Evolutionary conservation across 2,797 vertebrate species (phyloP), one percentile per base, ranked within the genome.

Genomic region (Pseudotriccus pelzelni): DNA sequence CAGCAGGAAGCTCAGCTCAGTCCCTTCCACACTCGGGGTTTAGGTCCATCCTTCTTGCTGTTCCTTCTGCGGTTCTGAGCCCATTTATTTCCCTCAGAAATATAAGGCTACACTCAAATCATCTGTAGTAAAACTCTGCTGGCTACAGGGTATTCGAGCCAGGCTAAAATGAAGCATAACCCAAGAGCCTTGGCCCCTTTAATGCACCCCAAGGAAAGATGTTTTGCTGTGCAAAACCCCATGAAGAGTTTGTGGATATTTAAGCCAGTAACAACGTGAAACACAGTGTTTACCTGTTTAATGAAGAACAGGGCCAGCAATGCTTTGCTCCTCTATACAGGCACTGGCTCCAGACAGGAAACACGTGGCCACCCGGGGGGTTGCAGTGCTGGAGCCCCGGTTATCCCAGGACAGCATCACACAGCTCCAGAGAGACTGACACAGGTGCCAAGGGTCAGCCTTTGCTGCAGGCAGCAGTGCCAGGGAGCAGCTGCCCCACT

Each of bases 311-410:
- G 55, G 25, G 37, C 39, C 50, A 76, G 17, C 41, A 75, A 10
- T 7, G 12, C 39, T 58, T 47, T 50, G 44, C 10, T 72, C 14
- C 27, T 64, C 64, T 34, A 13, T 12, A 18, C 15, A 12, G n/a
- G 30, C 34, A 75, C 14, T 0, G 0, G 23, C 27, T 60, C 52
- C 41, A 46, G 72, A n/a, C 24, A 16, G 47, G 30, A 68, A 62
- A 27, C 41, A 37, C 32, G 14, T 1, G 8, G 16, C 47, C 7
- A 5, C 24, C 21, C 0, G 0, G 4, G 25, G n/a, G 1, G 7
- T 3, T 59, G 63, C 63, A 52, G 6, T n/a, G 43, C 74, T 73
- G 55, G 23, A 67, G 59, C 53, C 66, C 39, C 4, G 0, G 21
- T 37, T 37, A 44, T 32, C 22, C 53, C 4, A 1, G 37, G 5